Percentiles rank a stretch among this genome's conserved stretches.
Conservation (phyloP, 2,113 vertebrate species). For the Neofelis nebulosa region DNA sequence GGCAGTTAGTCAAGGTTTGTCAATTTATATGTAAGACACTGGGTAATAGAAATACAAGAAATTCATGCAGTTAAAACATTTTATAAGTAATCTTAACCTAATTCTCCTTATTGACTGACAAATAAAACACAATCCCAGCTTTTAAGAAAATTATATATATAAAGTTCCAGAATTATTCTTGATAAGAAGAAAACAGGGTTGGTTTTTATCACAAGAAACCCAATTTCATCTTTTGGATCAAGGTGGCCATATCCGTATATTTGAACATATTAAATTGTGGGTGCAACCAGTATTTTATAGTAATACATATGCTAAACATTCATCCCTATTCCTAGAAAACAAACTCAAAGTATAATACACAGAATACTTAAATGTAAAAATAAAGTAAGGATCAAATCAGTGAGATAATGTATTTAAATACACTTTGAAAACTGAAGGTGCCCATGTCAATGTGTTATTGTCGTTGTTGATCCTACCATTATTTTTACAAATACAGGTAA, state of each 20-base stretch:
- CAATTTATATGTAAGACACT: background rate
- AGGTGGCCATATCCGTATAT: background rate
- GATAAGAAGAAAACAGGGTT: background rate
- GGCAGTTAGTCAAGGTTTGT: background rate
- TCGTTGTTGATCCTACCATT: background rate
- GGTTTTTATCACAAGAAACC: conserved; percentile 8
- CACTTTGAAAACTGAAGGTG: background rate
- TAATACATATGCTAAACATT: background rate
- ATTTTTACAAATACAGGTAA: background rate
- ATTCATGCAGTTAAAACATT: background rate
- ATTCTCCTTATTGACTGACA: background rate
- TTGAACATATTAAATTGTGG: background rate
- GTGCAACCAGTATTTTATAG: background rate
- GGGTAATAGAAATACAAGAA: background rate
- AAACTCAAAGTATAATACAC: background rate
- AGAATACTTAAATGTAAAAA: background rate
- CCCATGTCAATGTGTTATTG: background rate
- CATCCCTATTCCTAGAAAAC: conserved; percentile 2
- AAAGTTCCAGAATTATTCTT: background rate
- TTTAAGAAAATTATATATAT: background rate
- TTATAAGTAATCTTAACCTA: background rate
- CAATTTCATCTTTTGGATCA: background rate
- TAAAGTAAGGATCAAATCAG: background rate
- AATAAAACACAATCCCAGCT: conserved; percentile 15
- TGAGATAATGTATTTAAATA: background rate